A percentile compares a stretch with the other conserved stretches of the same genome.
These are phyloP conservation scores for Blennius ocellaris DNA, from an alignment of 2,113 vertebrate genomes.

Conservation along the genomic window DNA sequence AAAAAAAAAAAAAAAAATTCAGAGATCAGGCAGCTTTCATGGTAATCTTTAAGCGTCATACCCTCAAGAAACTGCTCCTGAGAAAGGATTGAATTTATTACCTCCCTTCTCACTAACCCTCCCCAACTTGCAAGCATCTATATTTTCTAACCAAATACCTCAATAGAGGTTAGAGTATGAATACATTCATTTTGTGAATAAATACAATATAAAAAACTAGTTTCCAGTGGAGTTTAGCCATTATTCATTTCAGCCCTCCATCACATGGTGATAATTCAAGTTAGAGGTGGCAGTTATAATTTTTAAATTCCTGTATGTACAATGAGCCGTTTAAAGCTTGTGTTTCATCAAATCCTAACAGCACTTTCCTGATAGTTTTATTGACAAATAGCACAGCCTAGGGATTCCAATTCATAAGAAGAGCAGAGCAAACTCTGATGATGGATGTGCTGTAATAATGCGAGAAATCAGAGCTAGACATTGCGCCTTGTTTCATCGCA, in stretches of 20 bases:
- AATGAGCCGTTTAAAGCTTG: constrained; percentile 1
- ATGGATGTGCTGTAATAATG: constrained; percentile 23
- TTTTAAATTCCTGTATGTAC: neutral
- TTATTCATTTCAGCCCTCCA: constrained; percentile 1
- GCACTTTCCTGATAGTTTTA: neutral
- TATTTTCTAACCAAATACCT: too few relatives aligned
- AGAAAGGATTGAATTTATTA: too few relatives aligned
- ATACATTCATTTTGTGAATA: neutral
- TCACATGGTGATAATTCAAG: neutral
- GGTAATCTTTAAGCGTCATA: too few relatives aligned
- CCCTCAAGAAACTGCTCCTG: too few relatives aligned
- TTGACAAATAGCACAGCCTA: constrained; percentile 7
- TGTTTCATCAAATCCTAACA: neutral
- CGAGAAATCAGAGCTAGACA: neutral
- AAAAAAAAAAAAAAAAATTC: too few relatives aligned
- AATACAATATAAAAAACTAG: neutral
- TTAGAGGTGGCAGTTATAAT: constrained; percentile 11
- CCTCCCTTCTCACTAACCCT: too few relatives aligned
- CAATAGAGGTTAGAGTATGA: too few relatives aligned
- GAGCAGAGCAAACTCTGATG: constrained; percentile 4
- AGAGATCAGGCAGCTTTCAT: too few relatives aligned
- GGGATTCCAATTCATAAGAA: constrained; percentile 8
- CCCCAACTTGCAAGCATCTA: too few relatives aligned
- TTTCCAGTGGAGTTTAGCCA: neutral
- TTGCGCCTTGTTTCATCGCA: constrained; percentile 23